Percentiles rank a stretch among this genome's conserved stretches.
Evolutionary conservation across 1,140 invertebrate genomes (phyloP).

Genomic region (Apis dorsata): DNA sequence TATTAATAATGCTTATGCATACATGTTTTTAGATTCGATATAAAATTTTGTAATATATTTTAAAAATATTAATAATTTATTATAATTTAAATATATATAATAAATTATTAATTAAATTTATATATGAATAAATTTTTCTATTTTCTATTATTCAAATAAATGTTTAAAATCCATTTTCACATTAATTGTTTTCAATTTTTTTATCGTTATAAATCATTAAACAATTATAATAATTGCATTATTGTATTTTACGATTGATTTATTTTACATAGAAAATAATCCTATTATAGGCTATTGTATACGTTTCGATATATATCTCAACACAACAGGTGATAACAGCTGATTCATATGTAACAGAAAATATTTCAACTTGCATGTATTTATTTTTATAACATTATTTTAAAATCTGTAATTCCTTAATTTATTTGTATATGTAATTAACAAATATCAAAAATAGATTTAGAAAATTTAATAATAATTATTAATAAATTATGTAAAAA

Average conservation of each 20-base stretch:
- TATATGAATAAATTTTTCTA: not conserved
- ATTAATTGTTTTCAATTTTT: not conserved
- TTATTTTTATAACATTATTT: not conserved
- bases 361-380: not conserved
- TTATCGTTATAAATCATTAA: not conserved
- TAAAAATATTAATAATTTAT: not conserved
- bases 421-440: not conserved
- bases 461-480: not conserved
- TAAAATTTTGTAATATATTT: not conserved
- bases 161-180: not conserved
- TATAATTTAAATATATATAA: not conserved
- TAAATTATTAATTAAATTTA: not conserved
- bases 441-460: not conserved
- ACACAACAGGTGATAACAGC: constrained; percentile 44
- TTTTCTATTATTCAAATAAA: not conserved
- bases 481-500: no score
- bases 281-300: not conserved
- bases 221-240: not conserved
- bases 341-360: constrained; percentile 20
- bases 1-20: no score
- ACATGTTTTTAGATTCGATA: not conserved
- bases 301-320: constrained; percentile 19
- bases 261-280: constrained; percentile 20
- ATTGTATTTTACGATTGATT: not conserved
- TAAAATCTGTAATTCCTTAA: not conserved